Evolutionary conservation across 2,888 invertebrate species (phyloP), one percentile per base, ranked within the genome.

Genomic region (Cosmia pyralina): DNA sequence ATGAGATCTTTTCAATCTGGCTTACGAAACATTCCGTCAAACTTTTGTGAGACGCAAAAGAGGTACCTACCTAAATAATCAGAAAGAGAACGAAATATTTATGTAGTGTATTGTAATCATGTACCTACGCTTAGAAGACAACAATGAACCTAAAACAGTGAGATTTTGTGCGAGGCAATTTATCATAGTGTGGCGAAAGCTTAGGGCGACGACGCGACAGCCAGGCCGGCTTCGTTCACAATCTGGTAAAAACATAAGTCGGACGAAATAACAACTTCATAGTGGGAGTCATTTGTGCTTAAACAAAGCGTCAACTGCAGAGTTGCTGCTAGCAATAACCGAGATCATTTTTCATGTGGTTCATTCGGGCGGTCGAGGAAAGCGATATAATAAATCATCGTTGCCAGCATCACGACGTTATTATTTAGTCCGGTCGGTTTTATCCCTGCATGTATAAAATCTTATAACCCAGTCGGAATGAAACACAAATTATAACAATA

Each of bases 291-390:
- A 95, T 95, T 95, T 96, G 94, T 94, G 94, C 94, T 94, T 95
- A 95, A 95, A 96, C 95, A 96, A 95, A 95, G 94, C 95, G 95
- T 95, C 96, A 96, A 94, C 94, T 92, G 94, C 96, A 96, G 95
- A 93, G 94, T 93, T 92, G 93, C 91, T 93, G 93, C 90, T 93
- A 93, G 95, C 95, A 96, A 96, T 96, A 96, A 94, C 94, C 91
- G 90, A 90, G 93, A 95, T 95, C 95, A 95, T 96, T 96, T 96
- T 96, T 96, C 96, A 96, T 95, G 93, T 91, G 95, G 95, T 94
- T 95, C 94, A 95, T 96, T 95, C 94, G 92, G 93, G 93, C 94
- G 94, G 94, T 91, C 94, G 94, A 94, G 94, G 92, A 94, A 93
- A 94, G 93, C 95, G 93, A 94, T 94, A 94, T 94, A 94, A 96